Evolutionary conservation across 2,797 vertebrate genomes (phyloP), one percentile per base, ranked within the genome.

Genomic region (Gallinago solitaria): DNA sequence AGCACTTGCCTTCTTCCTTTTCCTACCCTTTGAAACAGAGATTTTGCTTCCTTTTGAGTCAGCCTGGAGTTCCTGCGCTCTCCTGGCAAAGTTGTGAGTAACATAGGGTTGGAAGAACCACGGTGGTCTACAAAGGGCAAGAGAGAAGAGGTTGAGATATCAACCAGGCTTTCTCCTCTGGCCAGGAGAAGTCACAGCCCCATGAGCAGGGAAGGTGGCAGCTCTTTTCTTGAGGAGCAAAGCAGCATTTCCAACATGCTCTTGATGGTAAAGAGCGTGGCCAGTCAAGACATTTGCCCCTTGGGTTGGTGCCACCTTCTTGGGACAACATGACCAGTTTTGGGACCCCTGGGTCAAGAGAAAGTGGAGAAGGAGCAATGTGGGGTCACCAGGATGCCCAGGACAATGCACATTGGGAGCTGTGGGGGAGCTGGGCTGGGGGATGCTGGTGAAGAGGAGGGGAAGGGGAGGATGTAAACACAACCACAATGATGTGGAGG

Each of bases 101-200:
- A 18, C 0, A 3, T 16, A 12, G 27, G 39, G 21, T 47, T 84
- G 78, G 59, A 47, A 39, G 78, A 81, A 20, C 43, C 57, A 7
- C 0, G 0, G 19, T 56, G 39, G 5, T 56, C n/a, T 0, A 1
- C 4, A 24, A n/a, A 53, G 63, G 63, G 47, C 0, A 11, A 50
- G 64, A 33, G 33, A 41, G 33, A 39, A 73, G 45, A 33, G 12
- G n/a, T 0, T 74, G 39, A 41, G 53, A 17, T 51, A 25, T 15
- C 77, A 80, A 4, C 47, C 25, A 54, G 37, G 6, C 28, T 73
- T 57, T 51, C 24, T 82, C 35, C 57, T 81, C 57, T 20, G 48
- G 16, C 17, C 32, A 28, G 30, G 68, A 41, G 59, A 70, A 71
- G 4, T 12, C 61, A 35, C 39, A 53, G 21, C 21, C 23, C 30